Percentiles rank a stretch among this genome's conserved stretches.
Evolutionary conservation across 2,888 invertebrate species (phyloP).

Genomic region (Amphimallon solstitiale): DNA sequence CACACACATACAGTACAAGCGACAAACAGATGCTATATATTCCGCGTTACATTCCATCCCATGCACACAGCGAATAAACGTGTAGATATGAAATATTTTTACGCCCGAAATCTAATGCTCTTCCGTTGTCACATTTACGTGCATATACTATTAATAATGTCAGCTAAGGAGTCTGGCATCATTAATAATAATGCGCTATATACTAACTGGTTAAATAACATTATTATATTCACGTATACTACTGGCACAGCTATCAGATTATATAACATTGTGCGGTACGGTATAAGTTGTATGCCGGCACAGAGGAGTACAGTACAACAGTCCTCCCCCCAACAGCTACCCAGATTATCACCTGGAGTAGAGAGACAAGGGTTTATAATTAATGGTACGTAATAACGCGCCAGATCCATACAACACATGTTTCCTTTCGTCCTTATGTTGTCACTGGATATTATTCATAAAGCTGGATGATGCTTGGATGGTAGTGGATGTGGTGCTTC

Average conservation of each 20-base stretch:
- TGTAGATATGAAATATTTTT: not conserved
- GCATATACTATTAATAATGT: conserved; percentile 28
- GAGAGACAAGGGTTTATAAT: conserved; percentile 56
- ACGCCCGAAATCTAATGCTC: not conserved
- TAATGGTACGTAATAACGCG: conserved; percentile 56
- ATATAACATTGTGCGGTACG: conserved; percentile 43
- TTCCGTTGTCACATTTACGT: conserved; percentile 18
- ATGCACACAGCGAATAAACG: too few species aligned
- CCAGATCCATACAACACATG: conserved; percentile 52
- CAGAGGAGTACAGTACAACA: conserved; percentile 25
- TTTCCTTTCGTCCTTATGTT: conserved; percentile 47
- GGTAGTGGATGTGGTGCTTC: not conserved
- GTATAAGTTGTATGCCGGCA: conserved; percentile 12
- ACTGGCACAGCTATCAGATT: conserved; percentile 41
- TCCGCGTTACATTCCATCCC: too few species aligned
- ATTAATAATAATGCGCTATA: conserved; percentile 31
- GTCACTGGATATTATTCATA: conserved; percentile 46
- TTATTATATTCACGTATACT: conserved; percentile 33
- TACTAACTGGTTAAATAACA: conserved; percentile 33
- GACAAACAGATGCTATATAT: too few species aligned
- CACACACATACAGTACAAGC: too few species aligned
- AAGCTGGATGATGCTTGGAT: conserved; percentile 30
- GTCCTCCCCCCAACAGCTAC: conserved; percentile 43
- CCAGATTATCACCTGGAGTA: conserved; percentile 56
- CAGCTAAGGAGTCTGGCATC: conserved; percentile 15